phyloP scores from a whole-genome alignment of 2,888 invertebrate species.

The Glaucopsyche alexis region DNA sequence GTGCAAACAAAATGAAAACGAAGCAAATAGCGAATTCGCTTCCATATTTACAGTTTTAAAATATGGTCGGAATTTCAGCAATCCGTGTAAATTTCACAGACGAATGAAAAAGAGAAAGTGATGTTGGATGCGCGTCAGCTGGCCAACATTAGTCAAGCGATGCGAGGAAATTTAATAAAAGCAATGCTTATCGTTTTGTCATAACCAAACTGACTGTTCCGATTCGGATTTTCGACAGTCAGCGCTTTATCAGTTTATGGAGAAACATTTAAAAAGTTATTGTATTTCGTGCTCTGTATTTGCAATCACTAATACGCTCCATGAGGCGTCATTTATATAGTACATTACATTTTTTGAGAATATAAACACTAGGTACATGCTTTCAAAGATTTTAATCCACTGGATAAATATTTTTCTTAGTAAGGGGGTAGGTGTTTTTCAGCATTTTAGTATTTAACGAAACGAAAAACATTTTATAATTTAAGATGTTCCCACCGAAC shows the following conservation, averaged over 20 bases:
- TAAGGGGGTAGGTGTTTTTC: too few relatives aligned
- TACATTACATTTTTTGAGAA: too few relatives aligned
- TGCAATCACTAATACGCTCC: too few relatives aligned
- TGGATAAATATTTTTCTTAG: too few relatives aligned
- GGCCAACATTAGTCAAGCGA: slow-evolving; percentile 73
- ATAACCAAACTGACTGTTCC: slow-evolving; percentile 38
- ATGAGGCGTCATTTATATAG: too few relatives aligned
- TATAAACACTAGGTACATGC: too few relatives aligned
- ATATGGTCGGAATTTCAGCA: slow-evolving; percentile 43
- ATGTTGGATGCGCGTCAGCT: slow-evolving; percentile 70
- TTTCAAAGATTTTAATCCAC: too few relatives aligned
- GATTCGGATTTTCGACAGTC: slow-evolving; percentile 13
- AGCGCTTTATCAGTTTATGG: neutral
- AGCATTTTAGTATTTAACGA: too few relatives aligned
- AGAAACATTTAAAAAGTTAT: neutral
- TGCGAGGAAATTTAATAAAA: slow-evolving; percentile 77
- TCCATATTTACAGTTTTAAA: slow-evolving; percentile 14
- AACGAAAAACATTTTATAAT: too few relatives aligned
- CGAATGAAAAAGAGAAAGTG: slow-evolving; percentile 61
- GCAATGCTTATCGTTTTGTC: slow-evolving; percentile 62
- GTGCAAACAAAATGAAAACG: neutral
- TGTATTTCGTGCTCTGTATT: too few relatives aligned
- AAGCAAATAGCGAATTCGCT: neutral
- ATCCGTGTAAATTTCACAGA: slow-evolving; percentile 52
- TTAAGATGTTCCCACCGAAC: too few relatives aligned